Evolutionary conservation across 2,797 vertebrate species (phyloP), one percentile per base, ranked within the genome.

Genomic region (Brotula barbata): DNA sequence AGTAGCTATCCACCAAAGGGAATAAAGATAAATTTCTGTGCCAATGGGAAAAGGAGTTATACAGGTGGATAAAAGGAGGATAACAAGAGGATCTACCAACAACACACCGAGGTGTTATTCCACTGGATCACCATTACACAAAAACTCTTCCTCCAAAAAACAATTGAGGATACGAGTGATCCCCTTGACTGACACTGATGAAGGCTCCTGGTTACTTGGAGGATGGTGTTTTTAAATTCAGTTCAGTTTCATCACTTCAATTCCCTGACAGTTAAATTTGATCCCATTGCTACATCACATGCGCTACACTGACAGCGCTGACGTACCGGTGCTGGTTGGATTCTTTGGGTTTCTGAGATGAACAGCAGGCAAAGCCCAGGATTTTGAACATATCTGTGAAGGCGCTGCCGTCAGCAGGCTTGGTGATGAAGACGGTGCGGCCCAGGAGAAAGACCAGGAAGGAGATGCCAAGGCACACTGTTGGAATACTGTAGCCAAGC

Each of bases 341-440:
- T 1, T 91, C 91, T 53, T 81, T 78, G 0, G 82, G 75, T 53
- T 44, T 89, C 64, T 65, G 77, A 34, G 78, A 78, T 39, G 92
- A 90, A 14, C 93, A 95, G 69, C 93, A 97, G 15, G 90, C 91
- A 1, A 90, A 95, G 0, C 79, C 77, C n/a, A 98, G 84, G 37
- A 98, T 96, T 80, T 73, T 93, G 82, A 95, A 92, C 93, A 98
- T 79, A 55, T 95, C 93, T 0, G 95, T 94, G 89, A 99, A 98
- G 81, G 97, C 94, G 2, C 97, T 99, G 53, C 97, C 97, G 0
- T 99, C 95, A 0, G 96, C 94, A 0, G 96, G 94, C 68, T 96
- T 98, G 58, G 76, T 95, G 91, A 98, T 87, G 89, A 99, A 98
- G 63, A 95, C 92, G 0, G 92, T 86, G 39, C 93, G 93, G 2